Evolutionary conservation across 2,113 vertebrate species (phyloP).

Genomic region (Osmerus eperlanus): DNA sequence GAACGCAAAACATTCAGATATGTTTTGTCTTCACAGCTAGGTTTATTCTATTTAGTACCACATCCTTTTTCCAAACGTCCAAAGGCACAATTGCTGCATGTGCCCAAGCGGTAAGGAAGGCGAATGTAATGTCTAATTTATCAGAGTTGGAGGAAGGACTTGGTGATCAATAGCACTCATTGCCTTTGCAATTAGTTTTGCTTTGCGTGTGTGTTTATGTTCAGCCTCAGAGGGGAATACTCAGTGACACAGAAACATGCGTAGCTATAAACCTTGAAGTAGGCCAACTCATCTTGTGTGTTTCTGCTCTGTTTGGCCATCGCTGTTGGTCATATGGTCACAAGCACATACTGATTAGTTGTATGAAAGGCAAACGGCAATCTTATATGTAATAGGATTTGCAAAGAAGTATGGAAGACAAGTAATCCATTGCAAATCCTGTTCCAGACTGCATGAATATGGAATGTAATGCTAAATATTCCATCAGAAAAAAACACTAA

Average conservation of each 20-base stretch:
- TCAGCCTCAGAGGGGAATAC: neutral
- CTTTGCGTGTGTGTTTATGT: neutral
- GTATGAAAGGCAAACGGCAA: neutral
- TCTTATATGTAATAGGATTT: neutral
- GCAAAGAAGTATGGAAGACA: too few species aligned
- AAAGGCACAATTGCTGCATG: too few species aligned
- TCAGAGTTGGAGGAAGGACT: neutral
- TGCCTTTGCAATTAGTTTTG: neutral
- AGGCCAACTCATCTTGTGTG: neutral
- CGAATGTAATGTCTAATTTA: neutral
- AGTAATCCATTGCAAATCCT: too few species aligned
- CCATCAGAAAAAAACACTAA: too few species aligned
- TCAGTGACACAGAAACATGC: slow-evolving; percentile 6
- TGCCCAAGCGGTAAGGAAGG: too few species aligned
- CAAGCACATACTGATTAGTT: neutral
- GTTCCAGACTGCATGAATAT: too few species aligned
- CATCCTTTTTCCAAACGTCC: neutral
- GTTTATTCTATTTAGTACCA: neutral
- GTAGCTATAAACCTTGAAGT: neutral
- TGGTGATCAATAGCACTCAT: neutral
- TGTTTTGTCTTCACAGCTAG: too few species aligned
- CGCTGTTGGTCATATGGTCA: neutral
- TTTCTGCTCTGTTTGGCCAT: neutral
- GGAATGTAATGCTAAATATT: too few species aligned
- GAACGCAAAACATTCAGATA: too few species aligned